Evolutionary conservation across 2,113 vertebrate species (phyloP), one percentile per base, ranked within the genome.

Genomic region (Albula goreensis): DNA sequence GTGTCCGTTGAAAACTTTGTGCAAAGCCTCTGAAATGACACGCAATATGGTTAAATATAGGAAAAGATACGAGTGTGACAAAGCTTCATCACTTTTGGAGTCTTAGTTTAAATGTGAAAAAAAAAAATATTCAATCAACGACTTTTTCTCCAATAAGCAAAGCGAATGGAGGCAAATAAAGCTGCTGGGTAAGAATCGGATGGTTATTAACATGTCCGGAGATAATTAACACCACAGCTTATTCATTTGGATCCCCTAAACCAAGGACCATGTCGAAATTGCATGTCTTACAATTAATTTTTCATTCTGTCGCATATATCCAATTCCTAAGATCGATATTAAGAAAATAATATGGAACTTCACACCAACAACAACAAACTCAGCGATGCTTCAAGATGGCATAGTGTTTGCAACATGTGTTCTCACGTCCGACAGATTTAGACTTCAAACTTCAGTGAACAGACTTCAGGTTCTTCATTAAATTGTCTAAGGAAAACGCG

Each of bases 271-370:
- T 31, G n/a, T 31, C 22, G 70, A 31, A 74, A 74, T 74, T 8
- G 10, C 25, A 31, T 74, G 6, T 74, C 70, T 25, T 74, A 25
- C 25, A 25, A 31, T 63, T 0, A 66, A 89, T 41, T 88, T 74
- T 85, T 88, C 89, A 84, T 78, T 83, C 87, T 81, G 25, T 57
- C 74, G 63, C 77, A 82, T 77, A 57, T 78, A 11, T 31, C 50
- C 81, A 51, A 56, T 85, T 85, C 25, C 77, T 66, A 66, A 66
- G 31, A 66, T 66, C 19, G 60, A 66, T 66, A 66, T 31, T 10
- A 25, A 78, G 9, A 78, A 78, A 48, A 31, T 41, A n/a, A 78
- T 78, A 78, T 78, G 25, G 41, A 41, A 78, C 25, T 10, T 31
- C n/a, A 22, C 60, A 25, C 74, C 41, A 4, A 78, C 31, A 78